These are phyloP conservation scores for Alosa alosa DNA, from an alignment of 2,113 vertebrate genomes.

Conservation along the genomic window DNA sequence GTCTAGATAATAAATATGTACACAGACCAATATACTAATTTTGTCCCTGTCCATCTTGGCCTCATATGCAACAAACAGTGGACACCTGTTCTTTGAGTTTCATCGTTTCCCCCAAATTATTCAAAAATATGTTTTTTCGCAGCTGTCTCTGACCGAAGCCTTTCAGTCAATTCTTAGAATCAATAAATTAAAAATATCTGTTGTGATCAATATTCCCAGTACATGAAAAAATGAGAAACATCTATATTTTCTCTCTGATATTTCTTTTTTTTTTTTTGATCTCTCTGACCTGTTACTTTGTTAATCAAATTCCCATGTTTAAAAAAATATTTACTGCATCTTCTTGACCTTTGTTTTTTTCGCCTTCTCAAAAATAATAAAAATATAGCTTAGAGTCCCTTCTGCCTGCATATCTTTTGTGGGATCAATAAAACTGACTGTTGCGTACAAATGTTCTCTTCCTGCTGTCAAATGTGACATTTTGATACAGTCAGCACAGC, in stretches of 20 bases:
- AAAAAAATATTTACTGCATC: slow-evolving; percentile 66
- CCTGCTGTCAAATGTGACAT: slow-evolving; percentile 29
- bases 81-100: slow-evolving; percentile 46
- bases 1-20: slow-evolving; percentile 62
- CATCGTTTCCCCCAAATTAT: slow-evolving; percentile 54
- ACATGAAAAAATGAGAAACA: slow-evolving; percentile 54
- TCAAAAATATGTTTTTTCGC: slow-evolving; percentile 53
- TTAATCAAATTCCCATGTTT: slow-evolving; percentile 53
- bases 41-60: slow-evolving; percentile 42
- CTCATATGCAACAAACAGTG: slow-evolving; percentile 66
- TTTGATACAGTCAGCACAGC: slow-evolving; percentile 33
- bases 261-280: slow-evolving; percentile 26
- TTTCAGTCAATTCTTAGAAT: slow-evolving; percentile 48
- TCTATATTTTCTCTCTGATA: slow-evolving; percentile 46
- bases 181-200: slow-evolving; percentile 55
- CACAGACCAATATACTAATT: slow-evolving; percentile 55
- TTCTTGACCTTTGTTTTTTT: slow-evolving; percentile 41
- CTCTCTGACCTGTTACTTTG: slow-evolving; percentile 41
- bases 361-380: slow-evolving; percentile 56
- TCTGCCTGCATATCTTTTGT: slow-evolving; percentile 39
- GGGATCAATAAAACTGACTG: slow-evolving; percentile 41
- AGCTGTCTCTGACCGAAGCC: slow-evolving; percentile 42
- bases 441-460: slow-evolving; percentile 26
- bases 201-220: slow-evolving; percentile 33
- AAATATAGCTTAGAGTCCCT: slow-evolving; percentile 56